A percentile compares a stretch with the other conserved stretches of the same genome.
These are phyloP conservation scores for Parasteatoda lunata DNA, from an alignment of 2,888 invertebrate genomes.

Conservation along the genomic window DNA sequence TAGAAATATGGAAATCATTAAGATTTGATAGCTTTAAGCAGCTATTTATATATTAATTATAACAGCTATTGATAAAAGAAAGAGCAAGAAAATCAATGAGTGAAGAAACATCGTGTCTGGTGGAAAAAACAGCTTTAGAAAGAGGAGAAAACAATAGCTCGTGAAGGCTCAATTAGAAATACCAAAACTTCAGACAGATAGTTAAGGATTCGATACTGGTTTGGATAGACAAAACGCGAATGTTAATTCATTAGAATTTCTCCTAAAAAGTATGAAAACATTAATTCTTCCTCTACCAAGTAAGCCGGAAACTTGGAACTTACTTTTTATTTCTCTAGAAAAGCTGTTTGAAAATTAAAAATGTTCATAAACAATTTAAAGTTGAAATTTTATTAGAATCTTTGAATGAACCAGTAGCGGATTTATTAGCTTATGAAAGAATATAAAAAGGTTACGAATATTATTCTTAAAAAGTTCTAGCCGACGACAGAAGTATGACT, in stretches of 20 bases:
- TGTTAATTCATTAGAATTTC: background rate
- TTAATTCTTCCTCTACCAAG: slow-evolving; percentile 11
- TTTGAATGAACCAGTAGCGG: slow-evolving; percentile 2
- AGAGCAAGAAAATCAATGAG: background rate
- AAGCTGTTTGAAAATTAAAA: slow-evolving; percentile 19
- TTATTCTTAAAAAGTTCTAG: slow-evolving; percentile 12
- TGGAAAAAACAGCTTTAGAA: background rate
- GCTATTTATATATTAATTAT: too few species aligned
- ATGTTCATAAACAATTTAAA: slow-evolving; percentile 10
- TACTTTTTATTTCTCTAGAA: slow-evolving; percentile 21
- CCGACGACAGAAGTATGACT: slow-evolving; percentile 10
- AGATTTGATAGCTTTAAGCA: too few species aligned
- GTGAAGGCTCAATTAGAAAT: background rate
- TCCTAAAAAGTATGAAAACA: slow-evolving; percentile 30
- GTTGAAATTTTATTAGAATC: slow-evolving; percentile 17
- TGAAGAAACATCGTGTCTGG: background rate
- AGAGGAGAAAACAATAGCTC: slow-evolving; percentile 6
- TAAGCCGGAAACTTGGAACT: slow-evolving; percentile 10
- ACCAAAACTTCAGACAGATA: background rate
- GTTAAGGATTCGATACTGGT: background rate
- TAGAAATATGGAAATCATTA: too few species aligned
- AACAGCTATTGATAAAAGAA: background rate
- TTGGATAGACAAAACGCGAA: background rate
- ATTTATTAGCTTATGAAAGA: slow-evolving; percentile 12
- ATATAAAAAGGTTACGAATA: slow-evolving; percentile 12